Evolutionary conservation across 92 coral and sea anemone genomes (phyloP), one percentile per base, ranked within the genome.

Genomic region (Heteractis magnifica): DNA sequence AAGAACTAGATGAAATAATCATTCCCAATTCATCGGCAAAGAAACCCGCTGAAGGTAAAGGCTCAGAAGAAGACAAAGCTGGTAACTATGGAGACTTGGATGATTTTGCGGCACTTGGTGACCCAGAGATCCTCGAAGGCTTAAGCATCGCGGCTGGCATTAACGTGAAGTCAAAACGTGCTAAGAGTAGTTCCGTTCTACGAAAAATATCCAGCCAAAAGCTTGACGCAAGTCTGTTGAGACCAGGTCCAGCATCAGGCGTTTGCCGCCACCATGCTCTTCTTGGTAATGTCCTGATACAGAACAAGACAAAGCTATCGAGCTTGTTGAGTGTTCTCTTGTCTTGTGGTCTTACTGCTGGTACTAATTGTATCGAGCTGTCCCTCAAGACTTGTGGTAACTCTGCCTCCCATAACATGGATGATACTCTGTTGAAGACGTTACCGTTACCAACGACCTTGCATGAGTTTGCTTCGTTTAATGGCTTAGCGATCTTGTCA

Each of bases 111-210:
- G 91, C 92, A 62, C 81, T 93, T 1, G 86, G 83, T 23, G 97
- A 94, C 49, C 51, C 92, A 9, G 91, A 90, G 50, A 91, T 89
- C 49, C 88, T 91, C 34, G 99, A 95, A 75, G 98, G 96, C 10
- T 87, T 93, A 53, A 86, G 88, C 49, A 80, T 93, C 49, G 98
- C 98, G 51, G 98, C 99, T 3, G 97, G 98, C 4, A 71, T 96
- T 64, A 96, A 92, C 50, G 99, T 96, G 20, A 96, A 96, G 87
- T 88, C 87, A 80, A 96, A 96, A 80, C 95, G 99, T 53, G 90
- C 91, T 16, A 95, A 92, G 51, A 81, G 86, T n/a, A 75, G 75
- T 5, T 73, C 87, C 21, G 72, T 85, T 41, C 50, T 82, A 10
- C 55, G 23, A 77, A 86, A 78, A 71, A 79, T 84, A 44, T 77